phyloP scores from a whole-genome alignment of 2,797 vertebrate genomes.

The Betta splendens region DNA sequence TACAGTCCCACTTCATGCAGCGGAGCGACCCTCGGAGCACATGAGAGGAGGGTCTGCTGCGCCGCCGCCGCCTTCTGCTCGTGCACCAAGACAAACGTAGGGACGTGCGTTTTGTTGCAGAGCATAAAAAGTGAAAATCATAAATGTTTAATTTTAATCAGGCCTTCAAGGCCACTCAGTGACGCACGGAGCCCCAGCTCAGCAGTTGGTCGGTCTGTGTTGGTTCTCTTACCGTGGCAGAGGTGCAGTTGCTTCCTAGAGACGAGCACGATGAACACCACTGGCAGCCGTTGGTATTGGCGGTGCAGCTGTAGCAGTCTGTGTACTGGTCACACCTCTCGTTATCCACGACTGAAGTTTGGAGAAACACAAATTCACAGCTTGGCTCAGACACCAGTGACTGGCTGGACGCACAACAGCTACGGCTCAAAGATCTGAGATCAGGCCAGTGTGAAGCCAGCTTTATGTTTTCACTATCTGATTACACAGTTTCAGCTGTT shows the following conservation, averaged over 20 bases:
- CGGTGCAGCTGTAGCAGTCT: conserved; percentile 97
- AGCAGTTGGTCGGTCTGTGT: no score
- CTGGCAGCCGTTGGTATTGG: conserved; percentile 94
- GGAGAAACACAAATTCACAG: background rate
- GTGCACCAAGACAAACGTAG: no score
- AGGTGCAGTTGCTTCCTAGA: conserved; percentile 90
- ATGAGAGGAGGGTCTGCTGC: background rate
- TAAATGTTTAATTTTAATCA: no score
- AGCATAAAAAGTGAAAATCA: no score
- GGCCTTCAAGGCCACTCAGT: background rate
- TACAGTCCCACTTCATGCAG: conserved; percentile 9
- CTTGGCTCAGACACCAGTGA: no score
- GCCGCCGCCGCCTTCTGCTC: background rate
- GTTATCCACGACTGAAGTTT: conserved; percentile 81
- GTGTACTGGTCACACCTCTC: conserved; percentile 95
- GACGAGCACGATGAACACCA: conserved; percentile 93
- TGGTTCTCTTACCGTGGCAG: conserved; percentile 61
- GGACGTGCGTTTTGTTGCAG: background rate
- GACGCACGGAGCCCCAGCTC: no score
- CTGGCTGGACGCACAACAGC: no score
- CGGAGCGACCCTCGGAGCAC: background rate
- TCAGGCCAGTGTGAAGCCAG: no score
- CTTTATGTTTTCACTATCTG: no score
- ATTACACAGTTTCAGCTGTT: background rate
- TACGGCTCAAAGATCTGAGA: no score